Percentiles rank a stretch among this genome's conserved stretches.
phyloP scores from a whole-genome alignment of 2,113 vertebrate species.

The Phyllostomus hastatus region DNA sequence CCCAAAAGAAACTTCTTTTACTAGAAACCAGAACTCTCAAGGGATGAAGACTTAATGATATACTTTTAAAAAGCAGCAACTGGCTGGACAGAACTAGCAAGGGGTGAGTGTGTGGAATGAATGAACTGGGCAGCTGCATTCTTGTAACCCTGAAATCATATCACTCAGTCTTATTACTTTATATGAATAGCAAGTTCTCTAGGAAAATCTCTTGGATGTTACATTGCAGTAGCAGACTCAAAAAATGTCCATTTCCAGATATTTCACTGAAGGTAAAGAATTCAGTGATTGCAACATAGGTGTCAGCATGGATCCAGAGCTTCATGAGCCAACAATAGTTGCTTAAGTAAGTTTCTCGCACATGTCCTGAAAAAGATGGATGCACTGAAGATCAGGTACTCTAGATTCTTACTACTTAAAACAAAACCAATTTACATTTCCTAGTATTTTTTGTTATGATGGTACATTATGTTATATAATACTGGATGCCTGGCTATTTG shows the following conservation, averaged over 20 bases:
- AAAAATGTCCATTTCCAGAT: not conserved
- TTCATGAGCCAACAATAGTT: not conserved
- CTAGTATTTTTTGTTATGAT: not conserved
- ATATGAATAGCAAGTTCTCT: not conserved
- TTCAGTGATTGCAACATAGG: not conserved
- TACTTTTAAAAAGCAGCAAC: not conserved
- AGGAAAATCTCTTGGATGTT: not conserved
- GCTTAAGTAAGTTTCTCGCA: not conserved
- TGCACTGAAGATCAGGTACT: not conserved
- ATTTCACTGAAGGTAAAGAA: not conserved
- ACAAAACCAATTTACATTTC: not conserved
- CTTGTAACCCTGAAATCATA: not conserved
- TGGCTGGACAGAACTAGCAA: not conserved
- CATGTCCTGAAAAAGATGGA: not conserved
- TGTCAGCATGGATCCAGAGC: not conserved
- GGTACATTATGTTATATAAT: not conserved
- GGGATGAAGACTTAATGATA: not conserved
- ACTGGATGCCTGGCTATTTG: not conserved
- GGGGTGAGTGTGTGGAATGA: not conserved
- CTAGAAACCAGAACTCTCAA: not conserved
- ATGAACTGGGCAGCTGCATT: not conserved
- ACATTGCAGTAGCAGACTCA: not conserved
- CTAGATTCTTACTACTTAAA: not conserved
- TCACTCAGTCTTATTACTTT: not conserved
- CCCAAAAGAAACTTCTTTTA: not conserved